Evolutionary conservation across 2,797 vertebrate genomes (phyloP).

Genomic region (Enteromius anoplus): DNA sequence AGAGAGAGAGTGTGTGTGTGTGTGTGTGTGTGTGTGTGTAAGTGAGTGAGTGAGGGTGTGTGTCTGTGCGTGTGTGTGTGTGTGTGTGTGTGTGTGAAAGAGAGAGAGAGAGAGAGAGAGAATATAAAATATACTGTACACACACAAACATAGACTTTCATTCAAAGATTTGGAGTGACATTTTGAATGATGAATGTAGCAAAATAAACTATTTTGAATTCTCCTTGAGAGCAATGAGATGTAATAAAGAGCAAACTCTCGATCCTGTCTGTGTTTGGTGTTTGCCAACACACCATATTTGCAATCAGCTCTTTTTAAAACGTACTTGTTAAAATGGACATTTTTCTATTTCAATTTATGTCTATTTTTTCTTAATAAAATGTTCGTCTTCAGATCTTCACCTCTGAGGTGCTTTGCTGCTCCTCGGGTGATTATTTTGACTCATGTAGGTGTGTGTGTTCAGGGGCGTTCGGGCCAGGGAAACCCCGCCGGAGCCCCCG

Average conservation of each 20-base stretch:
- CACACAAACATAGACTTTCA: too few relatives aligned
- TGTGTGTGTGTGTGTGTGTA: too few relatives aligned
- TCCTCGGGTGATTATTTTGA: not conserved
- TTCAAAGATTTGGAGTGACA: too few relatives aligned
- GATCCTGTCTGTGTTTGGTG: not conserved
- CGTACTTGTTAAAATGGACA: not conserved
- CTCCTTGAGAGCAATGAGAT: not conserved
- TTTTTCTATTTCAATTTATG: not conserved
- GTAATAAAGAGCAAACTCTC: not conserved
- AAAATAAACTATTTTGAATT: not conserved
- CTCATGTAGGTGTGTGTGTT: constrained; percentile 23
- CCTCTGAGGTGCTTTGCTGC: not conserved
- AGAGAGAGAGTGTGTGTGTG: too few relatives aligned
- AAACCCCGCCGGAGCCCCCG: constrained; percentile 48
- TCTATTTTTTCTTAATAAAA: not conserved
- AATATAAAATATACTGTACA: too few relatives aligned
- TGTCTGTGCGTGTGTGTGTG: too few relatives aligned
- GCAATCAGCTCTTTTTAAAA: not conserved
- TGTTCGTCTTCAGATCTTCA: not conserved
- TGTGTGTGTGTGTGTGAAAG: too few relatives aligned
- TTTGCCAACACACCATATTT: not conserved
- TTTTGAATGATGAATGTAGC: not conserved
- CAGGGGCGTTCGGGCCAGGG: constrained; percentile 25
- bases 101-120: too few relatives aligned
- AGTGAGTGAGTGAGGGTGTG: too few relatives aligned